Conservation (phyloP, 2,888 invertebrate genomes). For the Ormyrus rosae region DNA sequence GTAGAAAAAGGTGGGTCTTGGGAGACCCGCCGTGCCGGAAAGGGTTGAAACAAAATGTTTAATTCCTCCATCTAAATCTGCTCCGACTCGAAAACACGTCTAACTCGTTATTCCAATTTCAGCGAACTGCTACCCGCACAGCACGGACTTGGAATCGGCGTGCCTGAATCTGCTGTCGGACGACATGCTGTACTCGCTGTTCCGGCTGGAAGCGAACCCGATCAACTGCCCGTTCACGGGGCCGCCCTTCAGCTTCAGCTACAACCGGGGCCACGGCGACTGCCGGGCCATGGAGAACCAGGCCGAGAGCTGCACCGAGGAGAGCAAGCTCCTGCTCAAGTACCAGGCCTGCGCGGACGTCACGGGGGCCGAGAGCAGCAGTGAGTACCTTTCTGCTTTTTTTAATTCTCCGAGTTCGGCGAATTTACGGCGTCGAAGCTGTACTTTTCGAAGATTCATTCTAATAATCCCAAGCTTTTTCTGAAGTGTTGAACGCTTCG, state of each 20-base stretch:
- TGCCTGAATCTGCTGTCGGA: constrained; percentile 78
- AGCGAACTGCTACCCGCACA: constrained; percentile 35
- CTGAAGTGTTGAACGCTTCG: no score
- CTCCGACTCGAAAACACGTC: no score
- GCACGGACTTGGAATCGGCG: constrained; percentile 29
- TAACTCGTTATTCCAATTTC: background rate
- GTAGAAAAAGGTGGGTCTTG: no score
- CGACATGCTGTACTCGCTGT: constrained; percentile 86
- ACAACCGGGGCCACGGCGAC: constrained; percentile 85
- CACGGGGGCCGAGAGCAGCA: constrained; percentile 85
- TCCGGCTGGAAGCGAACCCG: constrained; percentile 81
- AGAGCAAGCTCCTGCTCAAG: constrained; percentile 86
- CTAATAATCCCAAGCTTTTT: no score
- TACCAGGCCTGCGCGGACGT: constrained; percentile 92
- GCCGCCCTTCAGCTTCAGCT: constrained; percentile 89
- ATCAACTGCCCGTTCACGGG: constrained; percentile 88
- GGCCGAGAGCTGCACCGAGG: constrained; percentile 90
- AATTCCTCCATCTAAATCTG: no score
- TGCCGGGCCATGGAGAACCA: constrained; percentile 87
- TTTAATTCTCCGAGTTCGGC: no score
- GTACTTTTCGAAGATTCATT: no score
- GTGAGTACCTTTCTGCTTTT: constrained; percentile 75
- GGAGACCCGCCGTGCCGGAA: no score
- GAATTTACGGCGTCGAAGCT: no score
- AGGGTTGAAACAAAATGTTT: no score